Conservation (phyloP, 2,888 invertebrate genomes). For the Plebejus anna region DNA sequence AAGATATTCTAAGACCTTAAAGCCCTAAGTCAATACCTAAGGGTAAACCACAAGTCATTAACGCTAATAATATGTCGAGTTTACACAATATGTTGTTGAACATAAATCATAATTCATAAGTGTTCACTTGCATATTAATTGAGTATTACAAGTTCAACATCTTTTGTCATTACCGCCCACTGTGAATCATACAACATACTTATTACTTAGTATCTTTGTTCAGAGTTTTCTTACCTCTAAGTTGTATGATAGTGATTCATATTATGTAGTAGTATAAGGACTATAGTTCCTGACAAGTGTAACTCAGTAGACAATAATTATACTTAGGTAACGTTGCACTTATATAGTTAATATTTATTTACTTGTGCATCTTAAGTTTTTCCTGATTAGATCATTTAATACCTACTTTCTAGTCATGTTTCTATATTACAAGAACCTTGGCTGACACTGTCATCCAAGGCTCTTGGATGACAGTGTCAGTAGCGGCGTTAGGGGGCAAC, state of each 20-base stretch:
- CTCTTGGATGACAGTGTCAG: too few relatives aligned
- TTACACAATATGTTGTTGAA: conserved; percentile 6
- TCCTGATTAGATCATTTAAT: not conserved
- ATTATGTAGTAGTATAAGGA: not conserved
- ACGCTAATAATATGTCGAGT: not conserved
- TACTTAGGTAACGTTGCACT: not conserved
- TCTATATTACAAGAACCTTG: too few relatives aligned
- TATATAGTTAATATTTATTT: not conserved
- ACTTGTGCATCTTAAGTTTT: conserved; percentile 1
- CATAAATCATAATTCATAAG: conserved; percentile 15
- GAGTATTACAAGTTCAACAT: not conserved
- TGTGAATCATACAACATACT: not conserved
- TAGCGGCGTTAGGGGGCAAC: too few relatives aligned
- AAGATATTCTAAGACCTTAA: not conserved
- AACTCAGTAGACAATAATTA: not conserved
- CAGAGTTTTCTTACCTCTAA: too few relatives aligned
- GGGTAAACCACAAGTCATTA: conserved; percentile 23
- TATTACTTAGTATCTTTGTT: not conserved
- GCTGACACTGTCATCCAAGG: too few relatives aligned
- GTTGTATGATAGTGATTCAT: too few relatives aligned
- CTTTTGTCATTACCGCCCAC: not conserved
- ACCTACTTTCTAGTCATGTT: too few relatives aligned
- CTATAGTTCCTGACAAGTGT: not conserved
- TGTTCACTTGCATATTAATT: not conserved
- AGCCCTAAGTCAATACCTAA: not conserved